Base-by-base conservation (phyloP, 2,797 vertebrate genomes). In the Triplophysa yarkandensis region DNA sequence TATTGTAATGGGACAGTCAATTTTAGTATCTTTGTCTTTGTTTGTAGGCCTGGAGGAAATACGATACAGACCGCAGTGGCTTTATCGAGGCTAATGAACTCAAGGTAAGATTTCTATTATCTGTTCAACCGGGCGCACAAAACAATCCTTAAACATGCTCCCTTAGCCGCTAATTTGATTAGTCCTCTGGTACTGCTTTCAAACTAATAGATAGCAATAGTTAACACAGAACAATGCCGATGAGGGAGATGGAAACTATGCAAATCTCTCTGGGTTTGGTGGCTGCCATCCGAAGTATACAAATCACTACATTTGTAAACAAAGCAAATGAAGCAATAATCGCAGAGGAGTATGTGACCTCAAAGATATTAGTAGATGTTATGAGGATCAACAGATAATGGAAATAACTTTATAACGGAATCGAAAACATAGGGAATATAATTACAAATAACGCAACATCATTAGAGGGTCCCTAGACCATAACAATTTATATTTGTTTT, bases 81-180 rank as follows among this genome's bases (percentile, higher is more conserved):
- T 96, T 92, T 89, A 98, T 98, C 85, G 96, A 97, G 94, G 94
- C 97, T 87, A 97, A 98, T 92, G 90, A 92, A 81, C 68, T 92
- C 80, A 90, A 92, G 91, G 91, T 92, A 87, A 48, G 82, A 48
- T 27, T 10, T 55, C 30, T 25, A 16, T 10, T 16, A 93, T 92
- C 77, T 86, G 93, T 79, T 89, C 87, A 0, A 86, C 92, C 74
- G 92, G 78, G 23, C 41, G 19, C 25, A 46, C 36, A 52, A 30
- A 23, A 14, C 6, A 62, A 44, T 63, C 30, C 58, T 54, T 21
- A 48, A 30, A 65, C 30, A 23, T 65, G 57, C 55, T 54, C 23
- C 28, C 21, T 58, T 39, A 62, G 60, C 44, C 48, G 4, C 72
- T 68, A 48, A 68, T 67, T 64, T 75, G 52, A 57, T 57, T n/a